Conservation (phyloP, 35 echinoderm and acorn worm genomes). For the Acanthaster planci region DNA sequence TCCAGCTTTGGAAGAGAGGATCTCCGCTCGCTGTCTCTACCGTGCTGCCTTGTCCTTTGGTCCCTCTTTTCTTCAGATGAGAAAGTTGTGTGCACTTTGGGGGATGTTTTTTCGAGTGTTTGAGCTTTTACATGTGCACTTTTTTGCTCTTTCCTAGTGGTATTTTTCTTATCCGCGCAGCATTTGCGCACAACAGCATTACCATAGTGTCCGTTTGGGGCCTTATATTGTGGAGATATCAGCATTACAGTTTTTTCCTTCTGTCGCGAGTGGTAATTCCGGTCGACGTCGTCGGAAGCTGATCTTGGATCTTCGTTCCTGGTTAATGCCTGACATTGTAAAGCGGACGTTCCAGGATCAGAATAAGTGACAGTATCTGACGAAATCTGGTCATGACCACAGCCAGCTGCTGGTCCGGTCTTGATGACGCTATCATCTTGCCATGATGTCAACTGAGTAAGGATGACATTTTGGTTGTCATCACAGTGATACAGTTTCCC, state of each 20-base stretch:
- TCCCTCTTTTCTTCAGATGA: neutral
- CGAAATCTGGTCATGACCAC: neutral
- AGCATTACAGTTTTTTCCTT: neutral
- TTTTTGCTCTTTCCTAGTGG: neutral
- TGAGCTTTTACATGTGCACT: neutral
- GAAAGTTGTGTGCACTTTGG: neutral
- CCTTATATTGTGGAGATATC: neutral
- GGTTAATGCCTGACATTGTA: too few relatives aligned
- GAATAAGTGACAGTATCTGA: too few relatives aligned
- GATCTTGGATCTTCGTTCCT: too few relatives aligned
- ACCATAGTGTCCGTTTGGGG: slow-evolving; percentile 10
- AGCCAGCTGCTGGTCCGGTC: neutral
- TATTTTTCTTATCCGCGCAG: neutral
- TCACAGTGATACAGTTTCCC: neutral
- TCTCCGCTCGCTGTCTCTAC: neutral
- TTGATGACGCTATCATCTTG: neutral
- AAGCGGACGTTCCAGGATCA: too few relatives aligned
- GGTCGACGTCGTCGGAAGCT: too few relatives aligned
- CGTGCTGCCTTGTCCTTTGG: neutral
- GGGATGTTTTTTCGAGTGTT: neutral
- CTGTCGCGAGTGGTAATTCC: too few relatives aligned
- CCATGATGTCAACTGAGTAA: neutral
- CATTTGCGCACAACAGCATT: neutral
- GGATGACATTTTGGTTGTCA: slow-evolving; percentile 1
- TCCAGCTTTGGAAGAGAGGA: neutral